Percentiles rank a stretch among this genome's conserved stretches.
Conservation (phyloP, 2,113 vertebrate species). For the Myotis yumanensis region DNA sequence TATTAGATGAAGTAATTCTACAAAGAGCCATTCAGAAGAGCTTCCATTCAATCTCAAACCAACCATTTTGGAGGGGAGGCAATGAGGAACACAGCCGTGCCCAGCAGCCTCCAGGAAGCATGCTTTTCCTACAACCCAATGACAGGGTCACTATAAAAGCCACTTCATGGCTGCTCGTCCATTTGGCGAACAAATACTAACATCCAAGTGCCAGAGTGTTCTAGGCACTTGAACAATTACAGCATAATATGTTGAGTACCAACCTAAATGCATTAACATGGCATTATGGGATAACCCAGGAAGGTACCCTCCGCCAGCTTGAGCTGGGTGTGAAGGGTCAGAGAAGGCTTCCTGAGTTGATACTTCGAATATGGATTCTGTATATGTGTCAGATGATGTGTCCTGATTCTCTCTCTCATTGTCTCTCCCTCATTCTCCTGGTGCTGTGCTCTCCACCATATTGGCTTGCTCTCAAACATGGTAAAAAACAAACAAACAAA, state of each 20-base stretch:
- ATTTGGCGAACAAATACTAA: background rate
- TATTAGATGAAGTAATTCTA: background rate
- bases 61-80: background rate
- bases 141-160: background rate
- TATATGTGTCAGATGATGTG: background rate
- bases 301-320: background rate
- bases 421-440: background rate
- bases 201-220: background rate
- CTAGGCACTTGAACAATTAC: background rate
- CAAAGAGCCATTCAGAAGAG: background rate
- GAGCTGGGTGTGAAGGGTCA: background rate
- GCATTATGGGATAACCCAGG: background rate
- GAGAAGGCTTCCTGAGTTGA: background rate
- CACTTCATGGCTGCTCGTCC: background rate
- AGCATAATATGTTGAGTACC: background rate
- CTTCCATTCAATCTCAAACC: background rate
- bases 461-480: conserved; percentile 6
- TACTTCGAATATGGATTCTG: background rate
- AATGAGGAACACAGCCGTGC: background rate
- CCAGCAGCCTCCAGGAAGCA: background rate
- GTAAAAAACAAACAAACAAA: background rate
- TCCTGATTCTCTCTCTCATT: background rate
- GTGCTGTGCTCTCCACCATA: background rate
- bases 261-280: too few relatives aligned
- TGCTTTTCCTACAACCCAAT: background rate